Base-by-base conservation (phyloP, 2,797 vertebrate species). In the Chaetophractus vellerosus region DNA sequence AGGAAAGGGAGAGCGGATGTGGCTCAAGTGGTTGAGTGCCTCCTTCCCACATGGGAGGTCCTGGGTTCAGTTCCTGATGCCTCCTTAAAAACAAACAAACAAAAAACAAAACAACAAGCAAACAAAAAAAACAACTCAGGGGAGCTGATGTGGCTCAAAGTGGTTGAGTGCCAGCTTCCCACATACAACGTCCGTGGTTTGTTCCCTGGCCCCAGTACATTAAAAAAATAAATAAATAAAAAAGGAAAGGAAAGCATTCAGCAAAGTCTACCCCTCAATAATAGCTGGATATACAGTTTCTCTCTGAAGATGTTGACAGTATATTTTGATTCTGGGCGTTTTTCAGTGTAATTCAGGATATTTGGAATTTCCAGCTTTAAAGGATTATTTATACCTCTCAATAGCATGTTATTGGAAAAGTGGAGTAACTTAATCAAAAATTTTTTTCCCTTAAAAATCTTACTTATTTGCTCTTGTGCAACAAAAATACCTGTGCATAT, bases 311-410 rank as follows among this genome's bases (percentile, higher is more conserved):
- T 96, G 75, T 86, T 92, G 68, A 91, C 14, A 55, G 16, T 45
- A 19, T 95, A 88, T 84, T 95, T 97, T 96, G 87, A 71, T 87
- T 66, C 23, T 85, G 41, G 88, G 16, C 23, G 61, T 96, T 76
- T 80, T 95, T 96, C 61, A 88, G 45, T 55, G 4, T 88, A 93
- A 88, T 96, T 96, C 45, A 83, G 21, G 33, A 95, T 87, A 83
- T 82, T 96, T 95, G 90, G 52, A 95, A 95, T 91, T 91, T 96
- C 52, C 45, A 91, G 19, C 28, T 81, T 79, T 79, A 59, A 94
- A 80, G 18, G 23, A 91, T 78, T 91, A 94, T 72, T 90, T 96
- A 86, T 79, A 75, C 28, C 72, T 93, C 71, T 95, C 57, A 96
- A 88, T 88, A 91, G 50, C 75, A 79, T 81, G 38, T 84, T 95